Evolutionary conservation across 2,797 vertebrate species (phyloP).

Genomic region (Eupleurogrammus muticus): DNA sequence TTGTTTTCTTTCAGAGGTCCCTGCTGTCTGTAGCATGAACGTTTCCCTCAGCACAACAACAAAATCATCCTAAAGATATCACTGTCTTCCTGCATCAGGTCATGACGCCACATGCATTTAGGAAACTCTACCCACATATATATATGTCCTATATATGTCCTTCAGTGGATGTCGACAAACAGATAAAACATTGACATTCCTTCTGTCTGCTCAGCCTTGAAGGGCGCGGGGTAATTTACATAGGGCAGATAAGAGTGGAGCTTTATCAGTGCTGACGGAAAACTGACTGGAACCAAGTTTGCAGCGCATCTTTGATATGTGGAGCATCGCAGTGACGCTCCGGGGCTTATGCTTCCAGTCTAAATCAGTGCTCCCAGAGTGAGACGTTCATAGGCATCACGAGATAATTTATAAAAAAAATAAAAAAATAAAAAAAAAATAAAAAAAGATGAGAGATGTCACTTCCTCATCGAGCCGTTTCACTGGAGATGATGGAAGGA

Average conservation of each 20-base stretch:
- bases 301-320: conserved; percentile 20
- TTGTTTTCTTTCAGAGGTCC: conserved; percentile 9
- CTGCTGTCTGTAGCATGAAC: background rate
- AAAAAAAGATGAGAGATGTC: background rate
- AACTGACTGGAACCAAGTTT: conserved; percentile 30
- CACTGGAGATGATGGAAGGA: conserved; percentile 31
- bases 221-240: conserved; percentile 39
- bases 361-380: background rate
- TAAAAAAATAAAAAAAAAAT: accelerated
- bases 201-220: conserved; percentile 28
- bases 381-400: background rate
- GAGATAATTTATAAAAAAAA: background rate
- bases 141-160: conserved; percentile 21
- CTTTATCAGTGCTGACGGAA: conserved; percentile 49
- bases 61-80: background rate
- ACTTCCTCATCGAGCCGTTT: background rate
- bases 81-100: conserved; percentile 3
- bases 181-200: conserved; percentile 22
- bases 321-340: conserved; percentile 12
- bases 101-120: background rate
- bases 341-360: background rate
- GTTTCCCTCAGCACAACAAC: conserved; percentile 9
- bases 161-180: background rate
- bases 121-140: conserved; percentile 7
- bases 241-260: conserved; percentile 39